phyloP scores from a whole-genome alignment of 2,888 invertebrate genomes.

The Callyntrura guangdongensis region DNA sequence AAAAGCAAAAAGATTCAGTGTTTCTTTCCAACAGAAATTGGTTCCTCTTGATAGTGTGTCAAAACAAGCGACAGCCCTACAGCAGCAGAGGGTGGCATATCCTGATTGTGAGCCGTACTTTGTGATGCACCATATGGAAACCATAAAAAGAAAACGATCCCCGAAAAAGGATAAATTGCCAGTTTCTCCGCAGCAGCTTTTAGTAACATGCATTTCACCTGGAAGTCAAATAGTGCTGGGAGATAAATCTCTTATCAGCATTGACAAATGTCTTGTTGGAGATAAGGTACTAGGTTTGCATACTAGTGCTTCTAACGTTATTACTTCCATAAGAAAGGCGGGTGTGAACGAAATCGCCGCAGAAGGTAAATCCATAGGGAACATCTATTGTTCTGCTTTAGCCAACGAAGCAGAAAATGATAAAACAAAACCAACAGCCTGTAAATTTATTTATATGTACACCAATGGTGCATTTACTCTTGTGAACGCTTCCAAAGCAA shows the following conservation, averaged over 20 bases:
- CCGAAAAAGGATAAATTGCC: slow-evolving; percentile 24
- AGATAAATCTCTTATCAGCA: slow-evolving; percentile 39
- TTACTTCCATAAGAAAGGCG: slow-evolving; percentile 29
- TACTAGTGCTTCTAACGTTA: slow-evolving; percentile 39
- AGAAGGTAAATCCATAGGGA: slow-evolving; percentile 44
- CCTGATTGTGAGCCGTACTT: slow-evolving; percentile 52
- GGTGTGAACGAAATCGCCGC: neutral
- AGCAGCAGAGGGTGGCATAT: neutral
- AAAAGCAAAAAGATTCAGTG: slow-evolving; percentile 55
- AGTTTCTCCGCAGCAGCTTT: neutral
- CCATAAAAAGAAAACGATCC: slow-evolving; percentile 8
- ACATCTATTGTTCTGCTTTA: slow-evolving; percentile 46
- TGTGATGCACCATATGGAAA: slow-evolving; percentile 42
- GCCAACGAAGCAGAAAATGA: neutral
- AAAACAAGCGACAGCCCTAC: no score
- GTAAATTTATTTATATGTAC: slow-evolving; percentile 46
- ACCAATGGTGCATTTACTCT: slow-evolving; percentile 41
- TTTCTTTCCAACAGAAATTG: slow-evolving; percentile 42
- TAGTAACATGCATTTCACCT: slow-evolving; percentile 50
- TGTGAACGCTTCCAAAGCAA: slow-evolving; percentile 45
- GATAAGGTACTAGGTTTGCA: slow-evolving; percentile 57
- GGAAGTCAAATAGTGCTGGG: slow-evolving; percentile 59
- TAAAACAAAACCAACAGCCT: neutral
- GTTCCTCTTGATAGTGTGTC: slow-evolving; percentile 5
- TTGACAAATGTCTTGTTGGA: slow-evolving; percentile 69